Base-by-base conservation (phyloP, 2,113 vertebrate species). In the Oncorhynchus mykiss region DNA sequence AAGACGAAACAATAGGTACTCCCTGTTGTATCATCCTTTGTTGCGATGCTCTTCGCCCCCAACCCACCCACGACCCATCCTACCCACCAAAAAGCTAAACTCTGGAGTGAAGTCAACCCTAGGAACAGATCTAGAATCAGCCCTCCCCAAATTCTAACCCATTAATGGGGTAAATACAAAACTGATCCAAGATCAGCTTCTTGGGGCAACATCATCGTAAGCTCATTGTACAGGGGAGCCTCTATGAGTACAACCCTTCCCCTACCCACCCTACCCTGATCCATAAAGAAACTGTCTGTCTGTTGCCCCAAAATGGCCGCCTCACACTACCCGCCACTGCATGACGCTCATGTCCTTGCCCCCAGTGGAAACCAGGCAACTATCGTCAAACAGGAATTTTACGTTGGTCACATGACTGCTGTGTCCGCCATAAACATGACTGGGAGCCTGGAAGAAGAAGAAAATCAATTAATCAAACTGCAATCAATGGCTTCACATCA, bases 341-440 rank as follows among this genome's bases (percentile, higher is more conserved):
- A 99, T 97, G 88, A 99, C 94, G 80, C 98, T 99, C 67, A 96
- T 98, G 84, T 99, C 98, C 84, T 99, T 99, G 86, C 98, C 97
- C 1, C 98, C 98, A 0, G 96, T 98, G 76, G 98, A 99, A 92
- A 99, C 94, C 89, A 99, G 94, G 87, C 94, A 95, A 89, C 95
- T 95, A 93, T 99, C 96, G 20, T 97, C 94, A 65, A 89, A 91
- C 75, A 99, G 94, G 92, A 99, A 99, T 86, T 91, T 94, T 48
- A 99, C 97, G 1, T 96, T 99, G 91, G 98, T 99, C 88, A 99
- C 98, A 1, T 99, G 98, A 84, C 98, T 99, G 90, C 98, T 99
- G 45, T 99, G 98, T 73, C 97, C 97, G 0, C 96, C 86, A 1
- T 97, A 98, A 73, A 95, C 89, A 24, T 98, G 96, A 90, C 97